Conservation (phyloP, 2,797 vertebrate species). For the Diplodus sargus region DNA sequence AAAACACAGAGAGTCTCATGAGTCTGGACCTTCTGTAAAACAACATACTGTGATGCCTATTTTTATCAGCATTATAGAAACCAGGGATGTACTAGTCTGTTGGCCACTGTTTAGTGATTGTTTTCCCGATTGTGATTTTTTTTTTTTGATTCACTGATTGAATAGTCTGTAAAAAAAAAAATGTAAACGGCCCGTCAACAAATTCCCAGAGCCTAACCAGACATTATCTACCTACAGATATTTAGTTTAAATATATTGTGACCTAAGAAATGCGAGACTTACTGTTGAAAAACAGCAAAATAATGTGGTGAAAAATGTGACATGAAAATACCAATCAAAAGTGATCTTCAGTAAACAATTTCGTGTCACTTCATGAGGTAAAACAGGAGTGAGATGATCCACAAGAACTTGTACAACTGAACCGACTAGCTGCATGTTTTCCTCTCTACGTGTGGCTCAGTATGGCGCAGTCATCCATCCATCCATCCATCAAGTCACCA, state of each 20-base stretch:
- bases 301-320: neutral
- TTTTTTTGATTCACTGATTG: accelerated
- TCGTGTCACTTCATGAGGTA: slow-evolving; percentile 11
- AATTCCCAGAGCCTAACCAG: neutral
- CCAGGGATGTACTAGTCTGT: neutral
- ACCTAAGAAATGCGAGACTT: neutral
- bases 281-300: neutral
- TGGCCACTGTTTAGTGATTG: neutral
- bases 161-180: neutral
- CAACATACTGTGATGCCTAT: neutral
- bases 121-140: neutral
- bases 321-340: slow-evolving; percentile 10
- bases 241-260: neutral
- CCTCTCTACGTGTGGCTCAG: slow-evolving; percentile 31
- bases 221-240: neutral
- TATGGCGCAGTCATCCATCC: slow-evolving; percentile 3
- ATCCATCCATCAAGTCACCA: slow-evolving; percentile 1
- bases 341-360: neutral
- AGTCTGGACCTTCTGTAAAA: neutral
- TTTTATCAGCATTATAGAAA: slow-evolving; percentile 9
- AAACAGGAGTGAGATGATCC: slow-evolving; percentile 40
- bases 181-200: neutral
- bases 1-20: neutral
- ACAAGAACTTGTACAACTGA: slow-evolving; percentile 3
- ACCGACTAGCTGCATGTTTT: slow-evolving; percentile 25